These are phyloP conservation scores for Sciurus niger DNA, from an alignment of 2,113 vertebrate species.

Conservation along the genomic window DNA sequence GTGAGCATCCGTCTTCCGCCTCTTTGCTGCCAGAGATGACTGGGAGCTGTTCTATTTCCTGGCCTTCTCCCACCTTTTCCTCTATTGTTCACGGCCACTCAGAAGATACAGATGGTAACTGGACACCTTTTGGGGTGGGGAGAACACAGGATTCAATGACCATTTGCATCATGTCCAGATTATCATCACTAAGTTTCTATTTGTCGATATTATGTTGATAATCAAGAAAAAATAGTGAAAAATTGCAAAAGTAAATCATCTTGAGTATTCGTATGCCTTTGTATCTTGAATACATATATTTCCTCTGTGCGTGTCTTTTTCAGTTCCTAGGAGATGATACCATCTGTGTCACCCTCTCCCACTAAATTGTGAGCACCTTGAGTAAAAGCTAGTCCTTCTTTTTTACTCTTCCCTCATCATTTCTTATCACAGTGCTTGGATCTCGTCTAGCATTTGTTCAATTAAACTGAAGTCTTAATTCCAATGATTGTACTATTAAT, in stretches of 20 bases:
- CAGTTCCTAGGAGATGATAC: neutral
- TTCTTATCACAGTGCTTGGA: neutral
- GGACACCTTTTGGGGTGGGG: neutral
- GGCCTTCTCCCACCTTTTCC: neutral
- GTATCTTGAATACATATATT: neutral
- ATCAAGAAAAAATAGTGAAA: neutral
- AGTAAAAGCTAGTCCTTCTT: neutral
- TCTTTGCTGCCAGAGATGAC: neutral
- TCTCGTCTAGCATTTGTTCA: neutral
- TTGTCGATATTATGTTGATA: neutral
- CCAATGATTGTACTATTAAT: neutral
- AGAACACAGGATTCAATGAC: neutral
- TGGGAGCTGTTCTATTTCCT: neutral
- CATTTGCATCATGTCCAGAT: neutral
- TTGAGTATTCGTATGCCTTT: neutral
- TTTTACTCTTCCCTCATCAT: neutral
- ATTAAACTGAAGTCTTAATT: neutral
- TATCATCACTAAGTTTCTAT: neutral
- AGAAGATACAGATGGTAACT: neutral
- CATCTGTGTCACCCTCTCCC: neutral
- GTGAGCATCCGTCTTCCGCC: neutral
- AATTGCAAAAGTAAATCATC: neutral
- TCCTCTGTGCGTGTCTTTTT: neutral
- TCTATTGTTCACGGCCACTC: neutral
- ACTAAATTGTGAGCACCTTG: neutral